A percentile compares a stretch with the other conserved stretches of the same genome.
Conservation (phyloP, 1,140 invertebrate species). For the Drosophila takahashii region DNA sequence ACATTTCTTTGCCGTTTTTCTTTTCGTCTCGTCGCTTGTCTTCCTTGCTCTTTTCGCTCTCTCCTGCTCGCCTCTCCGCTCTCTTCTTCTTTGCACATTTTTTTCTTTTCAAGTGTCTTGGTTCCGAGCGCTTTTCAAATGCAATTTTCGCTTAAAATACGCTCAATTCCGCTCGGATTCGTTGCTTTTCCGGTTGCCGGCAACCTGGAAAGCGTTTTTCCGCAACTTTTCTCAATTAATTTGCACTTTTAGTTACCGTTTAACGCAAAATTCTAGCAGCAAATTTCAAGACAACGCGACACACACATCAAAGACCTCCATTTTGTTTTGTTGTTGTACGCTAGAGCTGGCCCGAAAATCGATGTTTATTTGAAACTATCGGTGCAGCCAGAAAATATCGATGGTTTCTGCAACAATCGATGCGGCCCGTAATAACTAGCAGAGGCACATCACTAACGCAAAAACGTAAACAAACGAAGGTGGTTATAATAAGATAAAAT, state of each 20-base stretch:
- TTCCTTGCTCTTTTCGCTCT: conserved; percentile 52
- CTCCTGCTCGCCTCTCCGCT: conserved; percentile 36
- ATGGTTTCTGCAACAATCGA: no score
- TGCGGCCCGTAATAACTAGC: not conserved
- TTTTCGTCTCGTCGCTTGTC: conserved; percentile 70
- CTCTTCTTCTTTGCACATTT: conserved; percentile 81
- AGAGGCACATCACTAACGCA: no score
- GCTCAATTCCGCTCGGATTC: conserved; percentile 49
- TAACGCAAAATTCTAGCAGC: conserved; percentile 80
- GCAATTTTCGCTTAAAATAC: conserved; percentile 71
- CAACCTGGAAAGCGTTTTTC: conserved; percentile 56
- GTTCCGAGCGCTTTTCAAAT: conserved; percentile 62
- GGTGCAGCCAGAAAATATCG: not conserved
- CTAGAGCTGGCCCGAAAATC: not conserved
- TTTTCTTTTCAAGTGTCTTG: conserved; percentile 79
- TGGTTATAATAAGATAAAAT: no score
- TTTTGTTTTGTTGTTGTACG: conserved; percentile 77
- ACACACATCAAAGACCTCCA: conserved; percentile 83
- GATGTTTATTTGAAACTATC: not conserved
- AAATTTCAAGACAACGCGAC: conserved; percentile 73
- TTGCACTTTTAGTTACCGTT: conserved; percentile 78
- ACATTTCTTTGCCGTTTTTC: conserved; percentile 80
- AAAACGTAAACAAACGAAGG: not conserved
- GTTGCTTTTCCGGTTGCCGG: conserved; percentile 48
- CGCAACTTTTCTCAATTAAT: conserved; percentile 61